A percentile compares a stretch with the other conserved stretches of the same genome.
Evolutionary conservation across 2,888 invertebrate species (phyloP).

Genomic region (Hyles lineata): DNA sequence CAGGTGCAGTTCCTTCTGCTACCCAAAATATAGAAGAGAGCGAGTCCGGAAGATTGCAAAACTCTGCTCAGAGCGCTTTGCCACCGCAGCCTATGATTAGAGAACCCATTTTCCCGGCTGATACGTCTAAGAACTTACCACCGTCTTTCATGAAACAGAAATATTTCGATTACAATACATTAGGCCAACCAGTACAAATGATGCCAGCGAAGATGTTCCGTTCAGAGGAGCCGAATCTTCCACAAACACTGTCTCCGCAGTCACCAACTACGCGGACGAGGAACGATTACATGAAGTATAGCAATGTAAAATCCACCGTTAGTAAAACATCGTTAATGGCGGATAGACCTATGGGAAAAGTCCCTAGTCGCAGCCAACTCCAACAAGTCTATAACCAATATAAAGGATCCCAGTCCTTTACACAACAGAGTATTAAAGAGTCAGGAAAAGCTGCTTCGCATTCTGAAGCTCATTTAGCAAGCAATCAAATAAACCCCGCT

Average conservation of each 20-base stretch:
- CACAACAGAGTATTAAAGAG: conserved; percentile 64
- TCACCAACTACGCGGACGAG: conserved; percentile 42
- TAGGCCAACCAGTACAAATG: conserved; percentile 72
- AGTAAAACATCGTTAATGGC: conserved; percentile 73
- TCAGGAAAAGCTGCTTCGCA: conserved; percentile 49
- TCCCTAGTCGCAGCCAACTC: conserved; percentile 67
- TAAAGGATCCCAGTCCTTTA: conserved; percentile 72
- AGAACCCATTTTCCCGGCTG: conserved; percentile 69
- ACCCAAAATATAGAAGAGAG: neutral
- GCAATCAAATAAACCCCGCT: neutral
- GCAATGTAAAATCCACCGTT: conserved; percentile 67
- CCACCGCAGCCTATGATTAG: conserved; percentile 47
- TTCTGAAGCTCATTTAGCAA: conserved; percentile 63
- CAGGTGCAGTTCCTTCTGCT: neutral
- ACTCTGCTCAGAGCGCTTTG: neutral
- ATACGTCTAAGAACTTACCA: conserved; percentile 52
- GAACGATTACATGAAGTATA: conserved; percentile 48
- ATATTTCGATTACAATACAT: conserved; percentile 64
- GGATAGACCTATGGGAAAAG: conserved; percentile 54
- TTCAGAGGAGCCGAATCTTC: conserved; percentile 51
- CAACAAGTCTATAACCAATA: conserved; percentile 75
- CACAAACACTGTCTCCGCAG: conserved; percentile 71
- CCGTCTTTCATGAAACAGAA: conserved; percentile 41
- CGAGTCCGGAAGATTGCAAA: no score
- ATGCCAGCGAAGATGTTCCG: conserved; percentile 60